phyloP scores from a whole-genome alignment of 2,113 vertebrate genomes.

The Tragelaphus scriptus region DNA sequence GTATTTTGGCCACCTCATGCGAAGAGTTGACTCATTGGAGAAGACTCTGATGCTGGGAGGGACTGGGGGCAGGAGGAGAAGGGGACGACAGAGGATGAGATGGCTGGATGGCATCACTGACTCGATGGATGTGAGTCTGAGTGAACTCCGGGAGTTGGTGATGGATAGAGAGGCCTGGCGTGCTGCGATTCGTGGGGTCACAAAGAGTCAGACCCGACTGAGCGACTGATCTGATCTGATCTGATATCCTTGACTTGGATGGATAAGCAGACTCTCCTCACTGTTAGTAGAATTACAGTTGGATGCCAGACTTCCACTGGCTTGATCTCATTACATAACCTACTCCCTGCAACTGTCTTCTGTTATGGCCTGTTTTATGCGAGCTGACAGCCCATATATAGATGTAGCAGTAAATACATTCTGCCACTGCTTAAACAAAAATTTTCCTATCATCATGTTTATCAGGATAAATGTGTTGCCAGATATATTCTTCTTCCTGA shows the following conservation, averaged over 20 bases:
- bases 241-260: not conserved
- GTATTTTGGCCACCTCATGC: too few species aligned
- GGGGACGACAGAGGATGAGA: too few species aligned
- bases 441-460: slow-evolving; percentile 64
- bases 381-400: slow-evolving; percentile 65
- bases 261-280: slow-evolving; percentile 32
- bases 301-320: slow-evolving; percentile 57
- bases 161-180: too few species aligned
- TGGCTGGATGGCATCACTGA: too few species aligned
- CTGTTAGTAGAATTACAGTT: slow-evolving; percentile 52
- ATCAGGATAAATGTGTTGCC: slow-evolving; percentile 71
- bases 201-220: too few species aligned
- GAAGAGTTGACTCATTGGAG: too few species aligned
- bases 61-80: too few species aligned
- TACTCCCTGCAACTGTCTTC: slow-evolving; percentile 55
- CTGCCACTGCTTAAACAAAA: slow-evolving; percentile 66
- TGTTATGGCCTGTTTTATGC: slow-evolving; percentile 68
- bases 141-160: too few species aligned
- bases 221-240: too few species aligned
- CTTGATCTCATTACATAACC: slow-evolving; percentile 68
- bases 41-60: too few species aligned
- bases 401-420: slow-evolving; percentile 67
- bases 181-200: too few species aligned
- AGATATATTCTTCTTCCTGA: slow-evolving; percentile 56
- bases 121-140: too few species aligned